Percentiles rank a stretch among this genome's conserved stretches.
phyloP scores from a whole-genome alignment of 2,888 invertebrate species.

The Heliothis peltigera region DNA sequence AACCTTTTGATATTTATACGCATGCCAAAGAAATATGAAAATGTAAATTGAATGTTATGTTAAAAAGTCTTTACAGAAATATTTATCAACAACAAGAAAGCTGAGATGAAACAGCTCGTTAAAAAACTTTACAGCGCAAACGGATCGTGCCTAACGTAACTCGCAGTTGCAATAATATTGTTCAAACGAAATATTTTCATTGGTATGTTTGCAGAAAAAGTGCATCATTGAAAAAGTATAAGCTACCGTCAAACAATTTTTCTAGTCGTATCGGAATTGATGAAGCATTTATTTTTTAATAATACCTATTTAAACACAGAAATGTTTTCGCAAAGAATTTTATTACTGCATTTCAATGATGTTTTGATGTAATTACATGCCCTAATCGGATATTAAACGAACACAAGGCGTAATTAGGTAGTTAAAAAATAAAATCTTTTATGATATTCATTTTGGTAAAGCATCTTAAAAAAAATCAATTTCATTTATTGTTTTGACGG shows the following conservation, averaged over 20 bases:
- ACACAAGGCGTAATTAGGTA: no score
- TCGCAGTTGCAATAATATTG: conserved; percentile 34
- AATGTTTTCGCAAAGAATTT: no score
- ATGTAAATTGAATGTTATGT: neutral
- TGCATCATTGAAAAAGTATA: neutral
- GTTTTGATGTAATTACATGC: no score
- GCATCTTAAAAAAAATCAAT: no score
- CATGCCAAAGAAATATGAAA: neutral
- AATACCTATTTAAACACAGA: no score
- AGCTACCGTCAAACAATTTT: neutral
- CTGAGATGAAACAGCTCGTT: conserved; percentile 45
- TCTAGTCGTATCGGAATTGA: neutral
- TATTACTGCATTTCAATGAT: no score
- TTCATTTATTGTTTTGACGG: no score
- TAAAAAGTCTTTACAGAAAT: conserved; percentile 27
- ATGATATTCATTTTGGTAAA: no score
- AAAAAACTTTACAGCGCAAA: conserved; percentile 52
- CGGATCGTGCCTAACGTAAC: conserved; percentile 33
- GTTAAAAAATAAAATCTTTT: no score
- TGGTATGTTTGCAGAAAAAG: conserved; percentile 15
- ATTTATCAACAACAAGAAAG: conserved; percentile 31
- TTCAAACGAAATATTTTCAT: conserved; percentile 25
- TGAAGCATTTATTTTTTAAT: no score
- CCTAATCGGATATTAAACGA: no score
- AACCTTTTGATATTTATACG: neutral